A percentile compares a stretch with the other conserved stretches of the same genome.
Evolutionary conservation across 2,113 vertebrate species (phyloP).

Genomic region (Pseudolaguvia tuberculata): DNA sequence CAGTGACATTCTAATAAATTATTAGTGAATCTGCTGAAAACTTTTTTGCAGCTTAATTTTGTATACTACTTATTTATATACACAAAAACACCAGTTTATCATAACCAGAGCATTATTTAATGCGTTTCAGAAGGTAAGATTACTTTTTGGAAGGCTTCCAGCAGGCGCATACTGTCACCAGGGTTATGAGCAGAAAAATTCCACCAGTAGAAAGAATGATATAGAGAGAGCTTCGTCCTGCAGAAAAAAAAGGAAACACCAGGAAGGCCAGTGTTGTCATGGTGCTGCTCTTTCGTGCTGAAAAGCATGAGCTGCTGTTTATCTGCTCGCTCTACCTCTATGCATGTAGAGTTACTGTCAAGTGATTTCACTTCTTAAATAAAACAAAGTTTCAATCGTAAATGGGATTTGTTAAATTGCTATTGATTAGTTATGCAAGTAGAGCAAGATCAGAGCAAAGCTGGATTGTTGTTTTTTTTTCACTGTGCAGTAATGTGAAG

Average conservation of each 20-base stretch:
- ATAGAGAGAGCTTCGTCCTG: conserved; percentile 96
- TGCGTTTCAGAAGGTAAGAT: background rate
- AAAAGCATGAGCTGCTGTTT: conserved; percentile 5
- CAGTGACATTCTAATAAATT: background rate
- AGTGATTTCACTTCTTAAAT: background rate
- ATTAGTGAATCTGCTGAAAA: background rate
- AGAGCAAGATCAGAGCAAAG: conserved; percentile 28
- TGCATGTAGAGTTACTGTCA: background rate
- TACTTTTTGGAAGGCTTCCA: conserved; percentile 98
- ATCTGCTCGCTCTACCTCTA: background rate
- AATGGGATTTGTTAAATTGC: conserved; percentile 26
- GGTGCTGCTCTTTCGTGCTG: background rate
- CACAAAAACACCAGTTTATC: conserved; percentile 8
- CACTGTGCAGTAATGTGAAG: conserved; percentile 26
- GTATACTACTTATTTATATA: background rate
- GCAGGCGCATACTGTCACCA: conserved; percentile 98
- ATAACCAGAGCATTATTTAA: background rate
- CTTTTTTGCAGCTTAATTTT: background rate
- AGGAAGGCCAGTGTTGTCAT: conserved; percentile 23
- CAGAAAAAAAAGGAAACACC: conserved; percentile 18
- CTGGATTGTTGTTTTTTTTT: conserved; percentile 14
- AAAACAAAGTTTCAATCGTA: conserved; percentile 23
- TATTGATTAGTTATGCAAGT: conserved; percentile 22
- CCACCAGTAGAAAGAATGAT: conserved; percentile 96
- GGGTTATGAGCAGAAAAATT: conserved; percentile 95